Evolutionary conservation across 2,888 invertebrate species (phyloP).

Genomic region (Nycteola revayana): DNA sequence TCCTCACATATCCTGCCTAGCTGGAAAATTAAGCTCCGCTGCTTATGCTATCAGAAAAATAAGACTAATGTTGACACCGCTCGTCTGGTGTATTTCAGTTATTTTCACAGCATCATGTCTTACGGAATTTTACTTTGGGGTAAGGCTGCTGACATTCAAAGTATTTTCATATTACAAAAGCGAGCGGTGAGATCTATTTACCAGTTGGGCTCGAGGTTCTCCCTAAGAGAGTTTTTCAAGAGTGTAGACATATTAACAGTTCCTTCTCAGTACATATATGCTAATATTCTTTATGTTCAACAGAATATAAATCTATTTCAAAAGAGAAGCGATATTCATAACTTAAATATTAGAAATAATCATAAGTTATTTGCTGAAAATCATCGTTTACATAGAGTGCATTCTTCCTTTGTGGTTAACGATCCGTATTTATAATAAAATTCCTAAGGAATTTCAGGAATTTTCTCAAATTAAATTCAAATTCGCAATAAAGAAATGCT

Average conservation of each 20-base stretch:
- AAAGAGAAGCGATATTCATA: background rate
- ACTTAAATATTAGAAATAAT: background rate
- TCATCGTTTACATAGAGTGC: background rate
- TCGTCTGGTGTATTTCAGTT: slow-evolving; percentile 4
- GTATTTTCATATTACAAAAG: slow-evolving; percentile 13
- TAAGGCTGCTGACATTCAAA: slow-evolving; percentile 13
- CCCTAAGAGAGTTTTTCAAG: background rate
- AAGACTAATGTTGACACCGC: background rate
- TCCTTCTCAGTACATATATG: slow-evolving; percentile 2
- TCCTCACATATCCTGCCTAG: slow-evolving; percentile 7
- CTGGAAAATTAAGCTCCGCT: slow-evolving; percentile 15
- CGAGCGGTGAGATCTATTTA: slow-evolving; percentile 14
- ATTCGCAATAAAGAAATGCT: background rate
- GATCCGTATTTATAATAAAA: background rate
- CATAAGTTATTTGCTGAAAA: background rate
- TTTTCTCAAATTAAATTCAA: background rate
- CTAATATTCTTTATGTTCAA: background rate
- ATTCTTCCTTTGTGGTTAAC: slow-evolving; percentile 1
- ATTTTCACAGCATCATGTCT: slow-evolving; percentile 17
- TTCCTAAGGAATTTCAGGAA: background rate
- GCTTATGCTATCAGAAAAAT: slow-evolving; percentile 7
- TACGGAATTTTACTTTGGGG: slow-evolving; percentile 20
- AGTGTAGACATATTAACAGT: slow-evolving; percentile 2
- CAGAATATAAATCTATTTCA: background rate
- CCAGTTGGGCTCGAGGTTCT: background rate